Base-by-base conservation (phyloP, 2,888 invertebrate genomes). In the Trachelus tabidus region DNA sequence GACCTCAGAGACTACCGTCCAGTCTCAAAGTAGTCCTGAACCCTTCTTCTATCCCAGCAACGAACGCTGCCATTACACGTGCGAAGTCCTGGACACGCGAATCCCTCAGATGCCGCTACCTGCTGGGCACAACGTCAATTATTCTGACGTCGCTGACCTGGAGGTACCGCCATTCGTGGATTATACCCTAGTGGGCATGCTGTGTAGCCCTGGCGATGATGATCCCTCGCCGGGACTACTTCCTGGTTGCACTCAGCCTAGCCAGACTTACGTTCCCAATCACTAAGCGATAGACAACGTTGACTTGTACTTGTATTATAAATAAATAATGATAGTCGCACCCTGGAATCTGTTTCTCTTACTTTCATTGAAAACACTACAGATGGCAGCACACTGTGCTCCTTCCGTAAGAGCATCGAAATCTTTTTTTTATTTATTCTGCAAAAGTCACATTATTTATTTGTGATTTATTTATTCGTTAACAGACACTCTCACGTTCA, bases 121-220 rank as follows among this genome's bases (percentile, higher is more conserved):
- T 74, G 71, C 71, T 34, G 34, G 6, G 69, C 11, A 34, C 40
- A 11, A 34, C 34, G 75, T 79, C 33, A 75, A 81, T 69, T 89
- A 87, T 68, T 83, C 80, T 0, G 88, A 89, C 33, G 87, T 88
- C 2, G 34, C 77, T 4, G 90, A 90, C 12, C 81, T 91, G 12
- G 91, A 91, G 68, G 35, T 90, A 31, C 90, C 91, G 4, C 87
- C 90, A 0, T 91, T 89, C 75, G 89, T 91, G 1, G 91, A 91
- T 80, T 91, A 91, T 78, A 91, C 91, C 0, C 84, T 91, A 30
- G 90, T 91, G 1, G 91, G 91, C 0, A 91, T 91, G 91, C 81
- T 91, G 9, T 91, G 90, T 83, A 90, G 87, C 80, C 85, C 91
- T 23, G 83, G 85, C 1, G 89, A 89, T 11, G 87, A 89, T 34